These are phyloP conservation scores for Lamprologus sp. DNA, from an alignment of 2,113 vertebrate species.

Conservation along the genomic window DNA sequence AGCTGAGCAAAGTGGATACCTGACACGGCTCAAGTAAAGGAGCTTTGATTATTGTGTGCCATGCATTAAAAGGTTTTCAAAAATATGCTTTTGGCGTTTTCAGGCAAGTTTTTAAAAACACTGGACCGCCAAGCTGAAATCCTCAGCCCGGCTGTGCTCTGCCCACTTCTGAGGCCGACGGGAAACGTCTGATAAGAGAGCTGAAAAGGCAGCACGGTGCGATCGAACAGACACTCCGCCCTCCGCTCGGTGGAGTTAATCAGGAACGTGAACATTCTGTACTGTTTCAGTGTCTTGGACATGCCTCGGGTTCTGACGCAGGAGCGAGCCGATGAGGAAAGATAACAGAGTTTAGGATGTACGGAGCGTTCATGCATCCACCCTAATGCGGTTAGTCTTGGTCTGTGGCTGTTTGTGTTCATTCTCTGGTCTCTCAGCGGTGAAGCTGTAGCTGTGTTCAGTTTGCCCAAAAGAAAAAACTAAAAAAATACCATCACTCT, in stretches of 20 bases:
- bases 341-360: conserved; percentile 5
- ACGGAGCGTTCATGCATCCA: conserved; percentile 24
- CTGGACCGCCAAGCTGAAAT: not conserved
- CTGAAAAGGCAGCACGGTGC: conserved; percentile 61
- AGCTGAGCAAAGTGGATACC: not conserved
- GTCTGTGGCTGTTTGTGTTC: not conserved
- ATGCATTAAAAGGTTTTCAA: not conserved
- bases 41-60: not conserved
- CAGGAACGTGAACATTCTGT: conserved; percentile 19
- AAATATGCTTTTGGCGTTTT: not conserved
- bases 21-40: not conserved
- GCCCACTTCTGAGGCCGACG: not conserved
- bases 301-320: conserved; percentile 24
- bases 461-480: not conserved
- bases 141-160: not conserved
- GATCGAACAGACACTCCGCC: conserved; percentile 17
- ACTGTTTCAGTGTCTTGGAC: not conserved
- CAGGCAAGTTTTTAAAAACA: not conserved
- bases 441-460: not conserved
- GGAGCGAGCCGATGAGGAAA: conserved; percentile 16
- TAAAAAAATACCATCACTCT: not conserved
- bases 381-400: not conserved
- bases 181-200: conserved; percentile 4
- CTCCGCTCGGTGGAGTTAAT: not conserved
- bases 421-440: not conserved